phyloP scores from a whole-genome alignment of 1,140 invertebrate species.

The Rhopalosiphum maidis region DNA sequence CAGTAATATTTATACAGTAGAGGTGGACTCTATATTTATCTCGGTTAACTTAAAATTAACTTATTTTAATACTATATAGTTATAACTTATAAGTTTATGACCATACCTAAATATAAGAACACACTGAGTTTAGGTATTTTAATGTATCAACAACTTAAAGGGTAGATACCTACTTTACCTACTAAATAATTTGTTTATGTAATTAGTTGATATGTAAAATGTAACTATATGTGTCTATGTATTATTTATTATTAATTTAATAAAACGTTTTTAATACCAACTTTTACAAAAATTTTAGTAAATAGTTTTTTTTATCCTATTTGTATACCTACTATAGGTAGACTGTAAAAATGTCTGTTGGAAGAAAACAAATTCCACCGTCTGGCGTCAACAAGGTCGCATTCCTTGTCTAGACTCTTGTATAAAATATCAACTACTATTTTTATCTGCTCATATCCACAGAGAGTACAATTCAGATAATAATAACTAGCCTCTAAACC shows the following conservation, averaged over 20 bases:
- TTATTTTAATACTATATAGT: background rate
- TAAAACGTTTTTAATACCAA: background rate
- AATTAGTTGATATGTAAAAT: background rate
- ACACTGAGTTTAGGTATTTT: background rate
- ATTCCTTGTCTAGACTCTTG: constrained; percentile 48
- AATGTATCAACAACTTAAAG: background rate
- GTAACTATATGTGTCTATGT: background rate
- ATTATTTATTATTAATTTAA: background rate
- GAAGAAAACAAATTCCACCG: constrained; percentile 39
- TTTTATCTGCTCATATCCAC: constrained; percentile 27
- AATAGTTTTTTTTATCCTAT: background rate
- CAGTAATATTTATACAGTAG: background rate
- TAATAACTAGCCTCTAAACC: background rate
- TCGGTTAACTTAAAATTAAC: background rate
- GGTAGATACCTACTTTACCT: background rate
- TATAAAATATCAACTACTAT: constrained; percentile 29
- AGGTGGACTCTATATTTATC: background rate
- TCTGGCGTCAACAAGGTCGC: constrained; percentile 54
- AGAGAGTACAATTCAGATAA: constrained; percentile 29
- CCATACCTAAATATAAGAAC: background rate
- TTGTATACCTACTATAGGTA: background rate
- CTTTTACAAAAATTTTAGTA: background rate
- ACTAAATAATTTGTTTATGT: background rate
- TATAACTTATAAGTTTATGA: background rate
- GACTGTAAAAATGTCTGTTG: constrained; percentile 48